phyloP scores from a whole-genome alignment of 1,140 invertebrate species.

The Amyelois transitella region DNA sequence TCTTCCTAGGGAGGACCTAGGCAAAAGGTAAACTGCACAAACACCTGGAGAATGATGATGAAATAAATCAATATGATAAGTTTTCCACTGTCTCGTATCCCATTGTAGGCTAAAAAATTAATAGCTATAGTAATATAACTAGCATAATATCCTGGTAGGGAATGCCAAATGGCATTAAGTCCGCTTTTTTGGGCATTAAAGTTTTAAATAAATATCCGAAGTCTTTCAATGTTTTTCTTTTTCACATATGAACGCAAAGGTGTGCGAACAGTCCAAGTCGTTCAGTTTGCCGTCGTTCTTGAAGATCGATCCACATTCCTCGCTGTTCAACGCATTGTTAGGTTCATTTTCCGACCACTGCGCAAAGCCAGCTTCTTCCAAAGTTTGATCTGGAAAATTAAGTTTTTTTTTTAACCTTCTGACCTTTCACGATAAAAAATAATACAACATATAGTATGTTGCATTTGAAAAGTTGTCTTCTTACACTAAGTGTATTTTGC shows the following conservation, averaged over 20 bases:
- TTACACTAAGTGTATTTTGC: not conserved
- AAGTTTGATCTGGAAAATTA: slow-evolving; percentile 37
- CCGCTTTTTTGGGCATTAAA: too few relatives aligned
- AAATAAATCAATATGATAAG: too few relatives aligned
- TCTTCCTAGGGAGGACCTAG: too few relatives aligned
- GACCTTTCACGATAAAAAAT: not conserved
- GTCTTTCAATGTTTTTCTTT: slow-evolving; percentile 21
- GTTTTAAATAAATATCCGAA: not conserved
- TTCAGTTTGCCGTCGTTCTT: slow-evolving; percentile 37
- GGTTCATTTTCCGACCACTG: slow-evolving; percentile 42
- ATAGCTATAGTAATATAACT: not conserved
- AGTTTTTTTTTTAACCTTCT: not conserved
- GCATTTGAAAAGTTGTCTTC: not conserved
- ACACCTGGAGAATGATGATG: too few relatives aligned
- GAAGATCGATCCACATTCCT: slow-evolving; percentile 45
- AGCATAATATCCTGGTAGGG: too few relatives aligned
- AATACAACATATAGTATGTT: too few relatives aligned
- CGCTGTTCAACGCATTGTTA: slow-evolving; percentile 29
- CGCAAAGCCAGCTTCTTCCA: slow-evolving; percentile 36
- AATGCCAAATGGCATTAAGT: too few relatives aligned
- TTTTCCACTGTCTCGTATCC: too few relatives aligned
- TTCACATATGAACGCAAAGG: slow-evolving; percentile 41
- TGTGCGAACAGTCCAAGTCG: slow-evolving; percentile 30
- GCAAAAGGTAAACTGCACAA: too few relatives aligned
- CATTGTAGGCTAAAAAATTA: not conserved